Evolutionary conservation across 2,113 vertebrate species (phyloP).

Genomic region (Clarias macrocephalus): DNA sequence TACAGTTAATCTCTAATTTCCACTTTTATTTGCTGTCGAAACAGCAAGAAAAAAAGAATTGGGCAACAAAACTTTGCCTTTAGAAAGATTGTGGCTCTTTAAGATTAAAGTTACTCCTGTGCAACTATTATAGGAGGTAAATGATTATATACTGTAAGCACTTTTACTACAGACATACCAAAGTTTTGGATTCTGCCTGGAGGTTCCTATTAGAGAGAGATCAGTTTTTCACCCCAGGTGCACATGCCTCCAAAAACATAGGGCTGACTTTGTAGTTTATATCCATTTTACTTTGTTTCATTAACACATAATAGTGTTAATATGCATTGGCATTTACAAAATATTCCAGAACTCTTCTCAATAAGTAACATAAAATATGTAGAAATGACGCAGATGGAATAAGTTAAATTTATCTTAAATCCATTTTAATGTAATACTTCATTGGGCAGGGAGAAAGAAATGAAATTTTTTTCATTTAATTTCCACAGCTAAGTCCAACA

Average conservation of each 20-base stretch:
- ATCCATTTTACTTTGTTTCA: not conserved
- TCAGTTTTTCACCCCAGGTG: not conserved
- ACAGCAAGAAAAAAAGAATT: not conserved
- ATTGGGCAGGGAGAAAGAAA: not conserved
- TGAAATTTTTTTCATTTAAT: not conserved
- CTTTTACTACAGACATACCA: not conserved
- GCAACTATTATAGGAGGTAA: not conserved
- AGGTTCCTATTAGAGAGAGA: not conserved
- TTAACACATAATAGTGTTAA: not conserved
- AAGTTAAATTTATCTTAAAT: not conserved
- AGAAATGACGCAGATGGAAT: not conserved
- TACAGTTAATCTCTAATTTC: not conserved
- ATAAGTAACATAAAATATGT: not conserved
- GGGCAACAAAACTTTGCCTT: not conserved
- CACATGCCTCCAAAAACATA: not conserved
- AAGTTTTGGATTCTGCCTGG: not conserved
- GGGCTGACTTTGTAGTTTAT: not conserved
- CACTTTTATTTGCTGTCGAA: not conserved
- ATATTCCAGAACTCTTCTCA: not conserved
- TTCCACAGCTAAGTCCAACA: not conserved
- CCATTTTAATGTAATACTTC: not conserved
- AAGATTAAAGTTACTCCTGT: not conserved
- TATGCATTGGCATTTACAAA: not conserved
- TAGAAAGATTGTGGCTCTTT: not conserved
- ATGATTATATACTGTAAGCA: not conserved